Percentiles rank a stretch among this genome's conserved stretches.
phyloP scores from a whole-genome alignment of 2,113 vertebrate species.

The Archocentrus centrarchus region DNA sequence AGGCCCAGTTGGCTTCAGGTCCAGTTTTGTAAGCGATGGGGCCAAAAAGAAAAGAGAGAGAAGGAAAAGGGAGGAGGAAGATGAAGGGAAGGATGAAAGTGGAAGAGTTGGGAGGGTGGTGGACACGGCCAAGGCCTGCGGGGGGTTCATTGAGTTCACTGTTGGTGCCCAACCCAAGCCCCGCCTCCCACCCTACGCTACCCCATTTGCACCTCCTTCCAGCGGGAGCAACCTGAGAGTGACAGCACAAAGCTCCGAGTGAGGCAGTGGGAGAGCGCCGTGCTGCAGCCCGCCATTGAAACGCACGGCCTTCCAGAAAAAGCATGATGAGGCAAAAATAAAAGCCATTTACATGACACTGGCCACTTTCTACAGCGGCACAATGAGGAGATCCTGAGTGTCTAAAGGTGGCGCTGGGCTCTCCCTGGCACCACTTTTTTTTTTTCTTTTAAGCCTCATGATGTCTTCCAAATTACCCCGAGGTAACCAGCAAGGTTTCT shows the following conservation, averaged over 20 bases:
- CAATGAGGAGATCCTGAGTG: constrained; percentile 72
- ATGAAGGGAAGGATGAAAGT: constrained; percentile 51
- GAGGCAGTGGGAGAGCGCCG: constrained; percentile 74
- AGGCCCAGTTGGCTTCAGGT: constrained; percentile 74
- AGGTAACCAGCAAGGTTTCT: constrained; percentile 74
- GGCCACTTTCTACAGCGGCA: constrained; percentile 69
- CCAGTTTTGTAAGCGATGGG: constrained; percentile 65
- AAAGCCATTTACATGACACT: constrained; percentile 81
- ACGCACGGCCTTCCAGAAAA: constrained; percentile 73
- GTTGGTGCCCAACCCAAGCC: constrained; percentile 47
- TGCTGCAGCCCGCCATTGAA: constrained; percentile 71
- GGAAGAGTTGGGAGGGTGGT: constrained; percentile 58
- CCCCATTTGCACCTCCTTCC: constrained; percentile 30
- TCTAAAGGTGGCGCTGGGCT: constrained; percentile 67
- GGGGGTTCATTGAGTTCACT: constrained; percentile 81
- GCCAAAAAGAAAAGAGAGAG: constrained; percentile 34
- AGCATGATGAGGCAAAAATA: constrained; percentile 78
- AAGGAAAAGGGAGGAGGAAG: constrained; percentile 41
- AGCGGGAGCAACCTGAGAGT: constrained; percentile 72
- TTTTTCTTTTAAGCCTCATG: constrained; percentile 49
- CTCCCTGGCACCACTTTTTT: constrained; percentile 29
- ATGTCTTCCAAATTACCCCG: constrained; percentile 77
- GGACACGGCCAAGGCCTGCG: constrained; percentile 60
- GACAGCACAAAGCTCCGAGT: constrained; percentile 81
- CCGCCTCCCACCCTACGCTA: constrained; percentile 41